Conservation (phyloP, 2,113 vertebrate species). For the Sterrhoptilus dennistouni region DNA sequence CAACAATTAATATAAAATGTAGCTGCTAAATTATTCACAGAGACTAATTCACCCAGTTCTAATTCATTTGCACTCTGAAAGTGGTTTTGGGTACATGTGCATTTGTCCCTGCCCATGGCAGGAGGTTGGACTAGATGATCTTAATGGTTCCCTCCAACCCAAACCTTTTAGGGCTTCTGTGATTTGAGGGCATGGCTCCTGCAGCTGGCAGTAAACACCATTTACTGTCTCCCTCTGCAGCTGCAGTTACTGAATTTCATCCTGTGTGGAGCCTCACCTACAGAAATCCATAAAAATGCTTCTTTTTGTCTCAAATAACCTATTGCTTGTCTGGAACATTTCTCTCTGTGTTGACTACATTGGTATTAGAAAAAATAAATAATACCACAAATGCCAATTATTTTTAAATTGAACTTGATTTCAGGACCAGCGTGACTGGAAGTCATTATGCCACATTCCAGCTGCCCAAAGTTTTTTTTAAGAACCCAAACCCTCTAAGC, state of each 20-base stretch:
- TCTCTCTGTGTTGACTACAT: background rate
- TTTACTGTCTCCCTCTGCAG: background rate
- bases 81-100: background rate
- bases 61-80: conserved; percentile 17
- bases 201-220: background rate
- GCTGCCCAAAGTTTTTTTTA: background rate
- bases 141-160: background rate
- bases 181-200: background rate
- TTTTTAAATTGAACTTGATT: background rate
- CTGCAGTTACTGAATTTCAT: background rate
- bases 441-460: background rate
- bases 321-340: background rate
- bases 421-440: background rate
- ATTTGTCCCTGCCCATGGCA: background rate
- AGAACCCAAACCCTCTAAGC: background rate
- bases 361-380: background rate
- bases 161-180: background rate
- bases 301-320: background rate
- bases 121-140: background rate
- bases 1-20: conserved; percentile 44
- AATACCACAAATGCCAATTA: background rate
- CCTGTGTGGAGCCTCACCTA: background rate
- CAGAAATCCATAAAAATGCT: background rate
- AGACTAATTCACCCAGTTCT: conserved; percentile 38
- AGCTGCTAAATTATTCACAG: conserved; percentile 31